Evolutionary conservation across 2,797 vertebrate species (phyloP), one percentile per base, ranked within the genome.

Genomic region (Anguilla megastoma): DNA sequence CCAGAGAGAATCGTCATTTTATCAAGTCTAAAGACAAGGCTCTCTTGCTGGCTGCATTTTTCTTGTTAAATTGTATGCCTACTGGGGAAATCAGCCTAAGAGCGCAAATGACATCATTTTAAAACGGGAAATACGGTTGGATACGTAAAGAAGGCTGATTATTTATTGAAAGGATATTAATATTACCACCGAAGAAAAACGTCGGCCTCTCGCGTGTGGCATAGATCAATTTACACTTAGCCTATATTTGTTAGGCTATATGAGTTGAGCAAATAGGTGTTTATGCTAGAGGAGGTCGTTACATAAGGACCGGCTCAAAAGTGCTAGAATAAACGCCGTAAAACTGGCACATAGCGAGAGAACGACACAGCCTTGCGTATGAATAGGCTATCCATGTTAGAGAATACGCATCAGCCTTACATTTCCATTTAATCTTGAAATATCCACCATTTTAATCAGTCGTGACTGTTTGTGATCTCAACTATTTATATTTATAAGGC

Each of bases 1-100:
- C 88, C 85, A 54, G 58, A 85, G 27, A 58, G 41, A 92, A 90
- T 93, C 90, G 54, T 52, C 89, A 90, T 84, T 84, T 90, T 87
- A 86, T 58, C 79, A 84, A 69, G 45, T 54, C 10, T 71, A 54
- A 86, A 86, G n/a, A 27, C 56, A 80, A 24, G 10, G 76, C 24
- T 82, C 18, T 82, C 41, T n/a, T 10, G 41, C 50, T 6, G 18
- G 0, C 52, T 69, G 52, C 56, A 16, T 66, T 85, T 56, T 18
- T 60, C 33, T 5, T 84, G 41, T 85, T 76, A 36, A n/a, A 45
- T 85, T 63, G 60, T 76, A 18, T 56, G 54, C 83, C 76, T 54
- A 14, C 1, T 48, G 56, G 63, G 36, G 84, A 71, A 33, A 85
- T 36, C 27, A 45, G 14, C 30, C 5, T 36, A 27, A 14, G 18